A percentile compares a stretch with the other conserved stretches of the same genome.
These are phyloP conservation scores for Macrochelys suwanniensis DNA, from an alignment of 2,797 vertebrate species.

Conservation along the genomic window DNA sequence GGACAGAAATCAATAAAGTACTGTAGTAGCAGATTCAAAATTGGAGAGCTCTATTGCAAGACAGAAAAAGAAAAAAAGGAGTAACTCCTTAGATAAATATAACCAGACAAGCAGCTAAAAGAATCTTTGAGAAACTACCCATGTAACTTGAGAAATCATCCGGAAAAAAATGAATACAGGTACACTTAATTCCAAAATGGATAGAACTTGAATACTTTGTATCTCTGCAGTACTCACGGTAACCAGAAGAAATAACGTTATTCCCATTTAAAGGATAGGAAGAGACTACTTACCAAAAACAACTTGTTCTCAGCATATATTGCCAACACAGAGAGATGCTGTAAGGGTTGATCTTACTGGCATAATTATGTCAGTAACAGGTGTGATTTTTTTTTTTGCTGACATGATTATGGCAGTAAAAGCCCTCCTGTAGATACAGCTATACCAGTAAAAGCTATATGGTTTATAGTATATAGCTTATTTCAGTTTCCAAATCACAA, in stretches of 20 bases:
- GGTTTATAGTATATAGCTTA: neutral
- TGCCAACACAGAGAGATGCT: neutral
- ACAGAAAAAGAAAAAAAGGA: neutral
- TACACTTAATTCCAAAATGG: neutral
- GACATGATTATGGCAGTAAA: neutral
- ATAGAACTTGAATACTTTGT: neutral
- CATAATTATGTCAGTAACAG: neutral
- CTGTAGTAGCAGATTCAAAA: slow-evolving; percentile 29
- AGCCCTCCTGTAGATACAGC: neutral
- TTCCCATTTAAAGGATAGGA: neutral
- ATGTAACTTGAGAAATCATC: neutral
- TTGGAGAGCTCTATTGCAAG: slow-evolving; percentile 17
- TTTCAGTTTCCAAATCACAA: neutral
- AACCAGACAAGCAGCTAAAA: neutral
- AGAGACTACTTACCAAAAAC: neutral
- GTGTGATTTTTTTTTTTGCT: neutral
- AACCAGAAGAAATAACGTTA: slow-evolving; percentile 1
- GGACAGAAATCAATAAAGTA: slow-evolving; percentile 66
- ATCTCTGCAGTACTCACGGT: neutral
- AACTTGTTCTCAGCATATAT: neutral
- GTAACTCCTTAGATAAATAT: neutral
- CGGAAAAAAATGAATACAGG: neutral
- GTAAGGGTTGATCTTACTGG: neutral
- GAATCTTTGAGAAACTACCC: neutral
- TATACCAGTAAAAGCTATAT: neutral